These are phyloP conservation scores for Rambutsinella grinnellia DNA, from an alignment of 2,888 invertebrate genomes.

Conservation along the genomic window DNA sequence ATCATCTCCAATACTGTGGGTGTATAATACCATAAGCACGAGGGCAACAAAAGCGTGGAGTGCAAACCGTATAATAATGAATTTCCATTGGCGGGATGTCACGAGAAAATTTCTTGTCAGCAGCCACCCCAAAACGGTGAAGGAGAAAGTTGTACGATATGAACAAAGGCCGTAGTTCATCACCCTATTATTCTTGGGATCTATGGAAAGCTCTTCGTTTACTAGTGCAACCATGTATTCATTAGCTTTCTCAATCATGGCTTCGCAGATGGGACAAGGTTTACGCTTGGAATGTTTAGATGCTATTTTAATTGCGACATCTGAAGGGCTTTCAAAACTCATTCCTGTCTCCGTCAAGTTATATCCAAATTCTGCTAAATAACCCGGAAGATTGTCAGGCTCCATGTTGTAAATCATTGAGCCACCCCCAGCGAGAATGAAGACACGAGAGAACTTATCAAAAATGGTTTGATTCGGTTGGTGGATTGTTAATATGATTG, in stretches of 20 bases:
- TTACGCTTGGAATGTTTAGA: neutral
- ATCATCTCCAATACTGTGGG: slow-evolving; percentile 25
- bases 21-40: slow-evolving; percentile 35
- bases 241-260: neutral
- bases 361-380: neutral
- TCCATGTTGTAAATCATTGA: slow-evolving; percentile 10
- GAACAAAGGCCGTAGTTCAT: slow-evolving; percentile 33
- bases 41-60: slow-evolving; percentile 43
- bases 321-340: slow-evolving; percentile 19
- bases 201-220: neutral
- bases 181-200: neutral
- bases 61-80: slow-evolving; percentile 28
- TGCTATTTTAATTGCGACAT: slow-evolving; percentile 24
- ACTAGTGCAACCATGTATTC: neutral
- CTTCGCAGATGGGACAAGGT: neutral
- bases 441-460: slow-evolving; percentile 13
- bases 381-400: neutral
- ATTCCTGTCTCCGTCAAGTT: neutral
- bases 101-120: slow-evolving; percentile 12
- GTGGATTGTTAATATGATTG: slow-evolving; percentile 29
- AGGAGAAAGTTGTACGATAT: slow-evolving; percentile 14
- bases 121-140: slow-evolving; percentile 20
- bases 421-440: slow-evolving; percentile 21
- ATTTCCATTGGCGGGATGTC: slow-evolving; percentile 23
- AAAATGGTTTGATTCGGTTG: slow-evolving; percentile 35